Base-by-base conservation (phyloP, 2,888 invertebrate species). In the Coleophora deauratella region DNA sequence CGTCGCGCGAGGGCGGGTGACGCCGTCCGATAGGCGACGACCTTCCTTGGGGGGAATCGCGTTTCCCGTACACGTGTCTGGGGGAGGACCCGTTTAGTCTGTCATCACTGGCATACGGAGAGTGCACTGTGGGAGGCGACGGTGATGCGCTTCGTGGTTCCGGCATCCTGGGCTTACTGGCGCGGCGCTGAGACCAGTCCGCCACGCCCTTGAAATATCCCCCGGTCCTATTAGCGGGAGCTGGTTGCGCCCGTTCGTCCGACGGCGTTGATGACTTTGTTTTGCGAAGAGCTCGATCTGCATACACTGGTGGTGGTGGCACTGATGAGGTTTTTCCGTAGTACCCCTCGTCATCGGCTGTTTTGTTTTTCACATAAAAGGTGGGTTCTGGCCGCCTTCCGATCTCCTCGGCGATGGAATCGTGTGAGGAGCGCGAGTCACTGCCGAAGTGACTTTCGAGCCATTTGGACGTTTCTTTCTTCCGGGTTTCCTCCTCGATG, bases 391-490 rank as follows among this genome's bases (percentile, higher is more conserved):
- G 87, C 49, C 69, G 77, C 51, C 88, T 90, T 50, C 82, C 91
- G 59, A 87, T 90, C 51, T 91, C 91, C 49, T 89, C 88, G 8
- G 91, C 89, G 40, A 90, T 82, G 9, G 92, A 92, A 51, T 90
- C 90, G 54, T 90, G 90, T 0, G 94, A 93, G 0, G 93, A 93
- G 10, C 91, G 89, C 1, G 94, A 94, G 49, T 94, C 94, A 66
- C 93, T 94, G 38, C 96, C 96, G 65, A 96, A 96, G 71, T 96
- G 96, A 62, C 93, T 93, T 62, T 95, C 95, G 40, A 96, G 86
- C 96, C 96, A 96, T 78, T 95, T 95, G 49, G 93, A 94, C 0
- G 95, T 96, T 81, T 96, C 95, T 51, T 92, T 91, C 73, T 95
- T 95, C 45, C 95, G 89, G 6, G 95, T 95, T 71, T 95, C 93